Evolutionary conservation across 2,888 invertebrate species (phyloP), one percentile per base, ranked within the genome.

Genomic region (Catotricha subobsoleta): DNA sequence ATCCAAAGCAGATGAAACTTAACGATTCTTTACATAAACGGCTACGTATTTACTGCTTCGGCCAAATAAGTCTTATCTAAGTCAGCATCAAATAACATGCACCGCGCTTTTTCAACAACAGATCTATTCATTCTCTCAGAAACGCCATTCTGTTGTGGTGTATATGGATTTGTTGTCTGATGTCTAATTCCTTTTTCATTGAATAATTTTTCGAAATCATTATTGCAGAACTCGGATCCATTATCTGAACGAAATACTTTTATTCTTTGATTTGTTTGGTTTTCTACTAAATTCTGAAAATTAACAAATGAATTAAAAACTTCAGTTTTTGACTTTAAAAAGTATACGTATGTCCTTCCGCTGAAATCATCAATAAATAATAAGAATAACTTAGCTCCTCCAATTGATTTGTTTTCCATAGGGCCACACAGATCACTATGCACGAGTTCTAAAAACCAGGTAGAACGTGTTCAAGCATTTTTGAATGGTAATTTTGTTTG

Each of bases 91-190:
- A 49, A 46, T 8, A 53, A 9, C 47, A 54, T 47, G 16, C 51
- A 50, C 23, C 46, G 45, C n/a, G 48, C 49, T 30, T 43, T 50
- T 40, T 52, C 52, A 12, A 52, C 47, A 2, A 51, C 19, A 7
- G 48, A 49, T 2, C 52, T 23, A 31, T 52, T 53, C 29, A 44
- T 45, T 13, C 49, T 28, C 42, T 60, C 54, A 5, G 54, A 51
- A 7, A 48, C 43, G 0, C 55, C 56, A 44, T 59, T 59, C 30
- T 56, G 52, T 41, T 57, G 47, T 3, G 54, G 57, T 1, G 48
- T 54, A 31, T 58, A 52, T 0, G 53, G 48, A 2, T 48, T 46
- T 2, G 55, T 51, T 12, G 43, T 46, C 44, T 57, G 49, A 43
- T 56, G 55, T 8, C 30, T 29, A 21, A 56, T 58, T 19, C 54